These are phyloP conservation scores for Allolobophora icterica DNA, from an alignment of 2,888 invertebrate genomes.

Conservation along the genomic window DNA sequence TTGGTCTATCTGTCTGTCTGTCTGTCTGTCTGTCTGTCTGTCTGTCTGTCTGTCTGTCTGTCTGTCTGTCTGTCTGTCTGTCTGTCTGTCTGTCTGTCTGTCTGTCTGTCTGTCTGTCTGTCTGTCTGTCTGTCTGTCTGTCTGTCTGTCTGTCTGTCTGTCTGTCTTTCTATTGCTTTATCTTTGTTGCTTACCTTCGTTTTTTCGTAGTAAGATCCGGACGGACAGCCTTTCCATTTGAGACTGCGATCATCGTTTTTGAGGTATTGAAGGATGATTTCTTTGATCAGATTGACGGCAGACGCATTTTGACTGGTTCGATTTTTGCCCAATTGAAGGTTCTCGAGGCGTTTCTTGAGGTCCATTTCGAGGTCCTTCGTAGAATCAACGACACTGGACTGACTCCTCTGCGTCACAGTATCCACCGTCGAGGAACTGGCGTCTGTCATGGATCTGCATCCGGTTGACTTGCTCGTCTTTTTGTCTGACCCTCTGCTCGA, in stretches of 20 bases:
- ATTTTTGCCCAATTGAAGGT: neutral
- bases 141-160: no score
- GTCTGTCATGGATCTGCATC: neutral
- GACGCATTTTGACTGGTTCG: neutral
- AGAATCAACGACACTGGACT: neutral
- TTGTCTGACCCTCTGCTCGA: neutral
- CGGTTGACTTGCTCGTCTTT: neutral
- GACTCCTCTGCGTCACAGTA: neutral
- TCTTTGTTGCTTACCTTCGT: neutral
- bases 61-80: no score
- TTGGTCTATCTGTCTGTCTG: no score
- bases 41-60: no score
- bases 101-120: no score
- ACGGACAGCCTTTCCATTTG: neutral
- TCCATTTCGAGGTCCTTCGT: neutral
- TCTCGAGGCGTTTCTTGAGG: neutral
- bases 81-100: no score
- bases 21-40: no score
- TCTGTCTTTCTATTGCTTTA: neutral
- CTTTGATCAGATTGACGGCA: neutral
- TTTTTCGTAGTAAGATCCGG: conserved; percentile 6
- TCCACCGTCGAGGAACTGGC: neutral
- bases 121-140: no score
- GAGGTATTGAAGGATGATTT: neutral
- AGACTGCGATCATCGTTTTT: neutral